A percentile compares a stretch with the other conserved stretches of the same genome.
Conservation (phyloP, 2,888 invertebrate species). For the Empis stercorea region DNA sequence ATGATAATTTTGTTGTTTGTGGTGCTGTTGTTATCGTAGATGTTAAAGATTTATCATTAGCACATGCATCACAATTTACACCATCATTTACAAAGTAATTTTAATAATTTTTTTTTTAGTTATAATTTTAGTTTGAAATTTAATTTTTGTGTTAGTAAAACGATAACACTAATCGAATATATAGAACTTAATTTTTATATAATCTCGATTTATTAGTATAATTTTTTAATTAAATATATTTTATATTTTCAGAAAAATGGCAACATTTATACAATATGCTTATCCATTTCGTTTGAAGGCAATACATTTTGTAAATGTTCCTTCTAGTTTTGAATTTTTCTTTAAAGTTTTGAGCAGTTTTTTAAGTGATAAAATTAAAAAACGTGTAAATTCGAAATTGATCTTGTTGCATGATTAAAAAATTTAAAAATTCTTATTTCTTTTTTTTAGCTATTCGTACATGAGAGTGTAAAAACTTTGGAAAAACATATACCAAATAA, state of each 20-base stretch:
- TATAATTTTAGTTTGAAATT: too few species aligned
- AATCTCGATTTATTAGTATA: background rate
- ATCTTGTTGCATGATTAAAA: background rate
- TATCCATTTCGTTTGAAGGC: slow-evolving; percentile 46
- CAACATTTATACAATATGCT: slow-evolving; percentile 37
- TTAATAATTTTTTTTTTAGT: too few species aligned
- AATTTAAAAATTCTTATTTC: background rate
- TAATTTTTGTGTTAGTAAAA: too few species aligned
- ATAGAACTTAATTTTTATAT: too few species aligned
- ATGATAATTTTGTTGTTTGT: slow-evolving; percentile 38
- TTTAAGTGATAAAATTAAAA: slow-evolving; percentile 44
- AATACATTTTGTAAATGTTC: slow-evolving; percentile 43
- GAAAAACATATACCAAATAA: slow-evolving; percentile 42
- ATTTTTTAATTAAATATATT: background rate
- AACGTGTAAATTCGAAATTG: slow-evolving; percentile 36
- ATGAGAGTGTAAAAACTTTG: slow-evolving; percentile 7
- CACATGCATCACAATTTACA: slow-evolving; percentile 41
- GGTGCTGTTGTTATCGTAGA: slow-evolving; percentile 39
- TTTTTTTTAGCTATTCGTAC: slow-evolving; percentile 8
- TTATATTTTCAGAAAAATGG: slow-evolving; percentile 10
- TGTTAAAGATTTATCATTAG: slow-evolving; percentile 38
- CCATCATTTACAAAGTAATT: slow-evolving; percentile 42
- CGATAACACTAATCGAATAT: too few species aligned
- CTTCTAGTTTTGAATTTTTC: slow-evolving; percentile 43
- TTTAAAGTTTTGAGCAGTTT: slow-evolving; percentile 41